phyloP scores from a whole-genome alignment of 37 sponge, comb jelly and placozoan genomes.

The Tethya wilhelma region DNA sequence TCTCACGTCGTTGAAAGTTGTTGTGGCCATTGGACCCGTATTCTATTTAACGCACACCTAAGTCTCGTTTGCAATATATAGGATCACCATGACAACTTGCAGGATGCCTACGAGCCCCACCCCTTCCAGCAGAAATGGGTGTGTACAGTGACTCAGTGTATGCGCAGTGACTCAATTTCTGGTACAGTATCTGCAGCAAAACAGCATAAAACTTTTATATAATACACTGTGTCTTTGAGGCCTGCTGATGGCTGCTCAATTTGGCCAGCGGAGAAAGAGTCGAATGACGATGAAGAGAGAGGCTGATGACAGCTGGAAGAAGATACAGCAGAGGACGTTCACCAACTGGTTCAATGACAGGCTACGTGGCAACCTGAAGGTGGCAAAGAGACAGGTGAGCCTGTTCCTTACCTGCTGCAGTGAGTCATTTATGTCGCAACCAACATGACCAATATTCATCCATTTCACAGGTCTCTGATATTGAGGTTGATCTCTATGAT shows the following conservation, averaged over 20 bases:
- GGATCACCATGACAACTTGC: constrained; percentile 21
- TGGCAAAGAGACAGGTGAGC: constrained; percentile 51
- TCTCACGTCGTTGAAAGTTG: constrained; percentile 50
- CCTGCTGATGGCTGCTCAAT: no score
- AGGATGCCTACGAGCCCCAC: constrained; percentile 17
- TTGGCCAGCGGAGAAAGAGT: no score
- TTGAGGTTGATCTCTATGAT: constrained; percentile 84
- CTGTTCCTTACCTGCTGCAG: constrained; percentile 4
- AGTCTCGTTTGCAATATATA: no score
- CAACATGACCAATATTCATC: no score
- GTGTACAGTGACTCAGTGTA: no score
- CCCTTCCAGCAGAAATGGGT: no score
- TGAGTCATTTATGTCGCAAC: background rate
- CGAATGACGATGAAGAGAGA: background rate
- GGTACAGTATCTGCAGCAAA: no score
- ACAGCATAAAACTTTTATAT: no score
- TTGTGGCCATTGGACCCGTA: constrained; percentile 19
- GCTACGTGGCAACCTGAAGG: constrained; percentile 83
- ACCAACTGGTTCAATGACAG: constrained; percentile 95
- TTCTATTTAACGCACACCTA: constrained; percentile 16
- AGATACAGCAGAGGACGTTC: constrained; percentile 86
- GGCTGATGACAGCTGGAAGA: constrained; percentile 57
- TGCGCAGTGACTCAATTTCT: background rate
- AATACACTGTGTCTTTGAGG: no score
- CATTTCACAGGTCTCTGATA: constrained; percentile 53